A percentile compares a stretch with the other conserved stretches of the same genome.
Conservation (phyloP, 37 sponge, comb jelly and placozoan species). For the Aplysina aerophoba region DNA sequence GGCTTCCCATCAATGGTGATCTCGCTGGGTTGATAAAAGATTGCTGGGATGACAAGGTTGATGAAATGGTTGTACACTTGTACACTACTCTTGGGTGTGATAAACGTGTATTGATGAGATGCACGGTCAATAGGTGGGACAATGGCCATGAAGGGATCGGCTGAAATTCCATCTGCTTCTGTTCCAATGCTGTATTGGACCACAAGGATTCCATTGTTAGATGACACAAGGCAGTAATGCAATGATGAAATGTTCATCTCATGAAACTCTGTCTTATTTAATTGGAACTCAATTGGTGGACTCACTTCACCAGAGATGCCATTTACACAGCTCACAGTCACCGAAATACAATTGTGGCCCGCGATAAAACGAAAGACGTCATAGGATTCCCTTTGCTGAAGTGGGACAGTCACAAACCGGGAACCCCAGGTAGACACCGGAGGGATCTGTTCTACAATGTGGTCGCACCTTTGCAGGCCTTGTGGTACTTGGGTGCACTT, state of each 20-base stretch:
- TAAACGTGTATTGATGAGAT: conserved; percentile 16
- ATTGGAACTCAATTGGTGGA: not conserved
- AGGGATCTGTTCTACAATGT: conserved; percentile 67
- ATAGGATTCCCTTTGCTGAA: not conserved
- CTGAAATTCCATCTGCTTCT: not conserved
- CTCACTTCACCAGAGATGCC: not conserved
- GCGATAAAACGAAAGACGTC: conserved; percentile 27
- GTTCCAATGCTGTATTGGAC: conserved; percentile 30
- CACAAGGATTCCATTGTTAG: conserved; percentile 13
- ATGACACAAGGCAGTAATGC: conserved; percentile 2
- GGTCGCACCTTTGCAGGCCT: conserved; percentile 44
- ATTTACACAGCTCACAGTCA: conserved; percentile 7
- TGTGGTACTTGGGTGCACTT: not conserved
- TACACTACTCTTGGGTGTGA: not conserved
- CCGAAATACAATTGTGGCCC: not conserved
- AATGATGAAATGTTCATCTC: not conserved
- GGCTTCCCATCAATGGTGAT: conserved; percentile 2
- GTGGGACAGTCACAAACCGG: conserved; percentile 40
- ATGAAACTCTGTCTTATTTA: not conserved
- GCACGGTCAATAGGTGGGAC: conserved; percentile 5
- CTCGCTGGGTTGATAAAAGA: not conserved
- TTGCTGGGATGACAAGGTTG: conserved; percentile 5
- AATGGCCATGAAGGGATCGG: conserved; percentile 29
- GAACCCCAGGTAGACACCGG: conserved; percentile 40
- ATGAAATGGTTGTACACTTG: conserved; percentile 4